Base-by-base conservation (phyloP, 1,140 invertebrate genomes). In the Leptonema lineaticorne region DNA sequence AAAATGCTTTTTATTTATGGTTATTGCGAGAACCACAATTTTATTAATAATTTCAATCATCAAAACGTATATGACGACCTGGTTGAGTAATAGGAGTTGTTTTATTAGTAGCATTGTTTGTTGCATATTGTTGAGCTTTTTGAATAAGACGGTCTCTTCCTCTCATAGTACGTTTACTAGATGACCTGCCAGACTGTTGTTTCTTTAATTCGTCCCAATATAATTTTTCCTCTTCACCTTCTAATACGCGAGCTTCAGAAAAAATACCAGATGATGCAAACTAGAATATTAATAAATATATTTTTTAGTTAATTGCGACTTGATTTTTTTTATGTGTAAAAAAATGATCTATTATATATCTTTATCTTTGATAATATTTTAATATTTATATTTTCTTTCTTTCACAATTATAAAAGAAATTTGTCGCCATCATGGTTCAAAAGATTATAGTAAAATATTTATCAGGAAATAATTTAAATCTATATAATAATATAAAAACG, bases 1-100 rank as follows among this genome's bases (percentile, higher is more conserved):
- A n/a, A n/a, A n/a, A n/a, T n/a, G n/a, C n/a, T n/a, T n/a, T n/a
- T n/a, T n/a, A n/a, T n/a, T n/a, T n/a, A n/a, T n/a, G n/a, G n/a
- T n/a, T n/a, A n/a, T n/a, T n/a, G n/a, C n/a, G n/a, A n/a, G n/a
- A n/a, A n/a, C n/a, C n/a, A n/a, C n/a, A n/a, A n/a, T n/a, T n/a
- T n/a, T n/a, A n/a, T n/a, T n/a, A n/a, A n/a, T n/a, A n/a, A 64
- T 11, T 29, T 67, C 45, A 67, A 59, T 73, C 71, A 68, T 73
- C 71, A 29, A 73, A 73, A 16, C 68, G 68, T 59, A 73, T 65
- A 30, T 73, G 71, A 62, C 67, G 68, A n/a, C 60, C 62, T 27
- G 59, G 24, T 1, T 59, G 56, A 45, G 37, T 22, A 48, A 37
- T 53, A 8, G 63, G 48, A 6, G 62, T 20, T n/a, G 6, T 63